Evolutionary conservation across 2,113 vertebrate species (phyloP).

Genomic region (Pygoscelis antarcticus): DNA sequence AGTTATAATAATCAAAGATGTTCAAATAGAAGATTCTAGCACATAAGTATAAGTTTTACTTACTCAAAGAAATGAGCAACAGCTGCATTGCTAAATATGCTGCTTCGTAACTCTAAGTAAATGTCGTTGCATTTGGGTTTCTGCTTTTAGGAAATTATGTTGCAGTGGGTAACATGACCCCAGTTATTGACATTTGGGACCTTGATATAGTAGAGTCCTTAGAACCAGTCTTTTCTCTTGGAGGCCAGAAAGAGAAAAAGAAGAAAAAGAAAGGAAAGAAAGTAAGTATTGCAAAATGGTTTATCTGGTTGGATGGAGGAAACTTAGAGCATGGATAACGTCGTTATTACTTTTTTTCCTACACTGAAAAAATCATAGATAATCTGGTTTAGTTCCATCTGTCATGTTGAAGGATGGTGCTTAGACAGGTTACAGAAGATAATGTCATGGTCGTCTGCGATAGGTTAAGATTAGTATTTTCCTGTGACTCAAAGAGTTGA

Average conservation of each 20-base stretch:
- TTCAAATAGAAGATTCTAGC: background rate
- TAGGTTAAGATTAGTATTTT: background rate
- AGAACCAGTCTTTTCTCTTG: constrained; percentile 92
- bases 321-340: background rate
- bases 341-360: fast-evolving
- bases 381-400: background rate
- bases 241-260: constrained; percentile 84
- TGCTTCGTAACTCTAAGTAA: background rate
- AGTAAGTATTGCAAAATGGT: constrained; percentile 63
- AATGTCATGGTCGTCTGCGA: fast-evolving
- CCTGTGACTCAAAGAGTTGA: background rate
- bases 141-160: constrained; percentile 85
- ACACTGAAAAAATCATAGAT: background rate
- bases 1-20: background rate
- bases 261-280: constrained; percentile 93
- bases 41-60: background rate
- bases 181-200: constrained; percentile 95
- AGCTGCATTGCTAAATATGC: background rate
- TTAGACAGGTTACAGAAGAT: background rate
- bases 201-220: constrained; percentile 94
- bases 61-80: background rate
- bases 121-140: background rate
- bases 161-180: constrained; percentile 95
- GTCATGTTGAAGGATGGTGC: background rate
- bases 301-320: background rate